Conservation (phyloP, 2,888 invertebrate genomes). For the Eumerus sabulonum region DNA sequence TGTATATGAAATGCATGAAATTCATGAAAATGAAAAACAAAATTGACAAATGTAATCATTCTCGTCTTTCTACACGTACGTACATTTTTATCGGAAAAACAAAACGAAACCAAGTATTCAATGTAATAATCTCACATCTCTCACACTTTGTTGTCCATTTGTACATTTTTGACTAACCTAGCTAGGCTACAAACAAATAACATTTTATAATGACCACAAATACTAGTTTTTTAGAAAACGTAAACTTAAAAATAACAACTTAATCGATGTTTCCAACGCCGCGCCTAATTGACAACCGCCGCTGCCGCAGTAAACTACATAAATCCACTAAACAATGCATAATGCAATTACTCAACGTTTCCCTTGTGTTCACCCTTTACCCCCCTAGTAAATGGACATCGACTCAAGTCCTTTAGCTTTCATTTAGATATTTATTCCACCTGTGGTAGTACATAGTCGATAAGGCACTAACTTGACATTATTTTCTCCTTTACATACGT, state of each 20-base stretch:
- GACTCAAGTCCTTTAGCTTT: background rate
- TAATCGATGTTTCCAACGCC: slow-evolving; percentile 18
- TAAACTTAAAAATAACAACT: background rate
- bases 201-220: slow-evolving; percentile 54
- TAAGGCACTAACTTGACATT: slow-evolving; percentile 40
- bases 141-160: slow-evolving; percentile 62
- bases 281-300: slow-evolving; percentile 17
- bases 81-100: slow-evolving; percentile 17
- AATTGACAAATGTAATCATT: no score
- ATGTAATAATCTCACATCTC: slow-evolving; percentile 55
- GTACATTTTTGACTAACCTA: slow-evolving; percentile 64
- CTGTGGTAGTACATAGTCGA: slow-evolving; percentile 24
- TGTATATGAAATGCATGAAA: slow-evolving; percentile 11
- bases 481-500: slow-evolving; percentile 36
- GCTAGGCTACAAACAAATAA: slow-evolving; percentile 57
- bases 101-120: slow-evolving; percentile 45
- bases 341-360: background rate
- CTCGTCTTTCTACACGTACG: no score
- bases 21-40: slow-evolving; percentile 27
- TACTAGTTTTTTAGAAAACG: slow-evolving; percentile 13
- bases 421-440: slow-evolving; percentile 35
- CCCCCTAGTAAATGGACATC: no score
- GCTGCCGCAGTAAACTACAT: slow-evolving; percentile 25
- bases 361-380: no score
- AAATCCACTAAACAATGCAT: slow-evolving; percentile 22